Evolutionary conservation across 30 jellyfish, hydroid and myxozoan genomes (phyloP), one percentile per base, ranked within the genome.

Genomic region (Aurelia sp.): DNA sequence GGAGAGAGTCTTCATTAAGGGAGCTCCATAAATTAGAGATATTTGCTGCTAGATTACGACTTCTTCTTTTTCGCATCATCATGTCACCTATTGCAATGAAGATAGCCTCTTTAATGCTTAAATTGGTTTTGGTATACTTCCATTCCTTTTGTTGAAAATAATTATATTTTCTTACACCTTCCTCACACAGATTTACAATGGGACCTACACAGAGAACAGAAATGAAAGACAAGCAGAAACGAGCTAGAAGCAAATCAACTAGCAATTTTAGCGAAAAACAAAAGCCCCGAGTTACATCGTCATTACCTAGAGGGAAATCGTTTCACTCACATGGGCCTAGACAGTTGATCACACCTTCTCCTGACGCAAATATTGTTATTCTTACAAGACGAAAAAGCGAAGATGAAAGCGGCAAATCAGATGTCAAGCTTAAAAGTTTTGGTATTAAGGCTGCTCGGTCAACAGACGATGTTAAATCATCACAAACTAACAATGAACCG

Each of bases 161-260:
- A 44, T 44, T 7, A 44, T 44, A 16, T 44, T 10, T 9, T 44
- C 16, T 9, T 10, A 44, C 13, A 41, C 55, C 55, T 44, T 44
- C 15, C 55, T 44, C 15, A 10, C 16, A 18, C 47, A 66, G 91
- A 64, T 65, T 66, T 13, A 31, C 37, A 4, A 71, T 55, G 30
- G 63, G 15, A 6, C 58, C 76, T 19, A 22, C 51, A 19, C 81
- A 61, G 19, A 84, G 20, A 20, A 60, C 62, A 69, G 74, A 31
- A 13, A 66, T 20, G 51, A 84, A 50, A 47, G 86, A 17, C 18
- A 71, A 47, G 58, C 62, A 17, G 35, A 84, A 62, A 61, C 17
- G 86, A 62, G 40, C 17, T 21, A 73, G 89, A n/a, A 84, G 93
- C 87, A 58, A 84, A 50, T 84, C 93, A 27, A 66, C 87, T 30